Evolutionary conservation across 2,797 vertebrate genomes (phyloP).

Genomic region (Platyrinchus mystaceus): DNA sequence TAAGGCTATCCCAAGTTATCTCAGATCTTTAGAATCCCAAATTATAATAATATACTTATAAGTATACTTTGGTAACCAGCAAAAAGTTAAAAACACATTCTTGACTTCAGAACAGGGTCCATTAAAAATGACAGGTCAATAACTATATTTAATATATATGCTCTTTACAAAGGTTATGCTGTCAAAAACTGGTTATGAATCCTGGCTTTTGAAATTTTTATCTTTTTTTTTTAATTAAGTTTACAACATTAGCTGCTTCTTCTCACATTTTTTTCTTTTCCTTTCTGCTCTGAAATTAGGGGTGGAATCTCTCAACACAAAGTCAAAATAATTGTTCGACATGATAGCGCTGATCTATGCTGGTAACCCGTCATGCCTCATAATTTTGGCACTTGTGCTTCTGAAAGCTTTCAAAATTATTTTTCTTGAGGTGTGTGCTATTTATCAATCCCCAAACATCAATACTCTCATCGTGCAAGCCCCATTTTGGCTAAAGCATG

Average conservation of each 20-base stretch:
- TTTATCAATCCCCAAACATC: neutral
- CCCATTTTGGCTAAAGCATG: neutral
- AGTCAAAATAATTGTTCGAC: neutral
- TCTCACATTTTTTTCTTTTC: neutral
- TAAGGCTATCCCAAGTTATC: neutral
- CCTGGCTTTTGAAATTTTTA: neutral
- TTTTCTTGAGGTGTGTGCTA: neutral
- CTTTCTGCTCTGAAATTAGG: neutral
- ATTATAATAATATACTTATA: neutral
- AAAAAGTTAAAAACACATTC: neutral
- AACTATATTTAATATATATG: neutral
- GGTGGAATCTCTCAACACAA: neutral
- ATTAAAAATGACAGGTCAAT: neutral
- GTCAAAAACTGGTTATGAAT: neutral
- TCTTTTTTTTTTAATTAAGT: neutral
- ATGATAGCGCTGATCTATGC: neutral
- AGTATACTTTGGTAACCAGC: neutral
- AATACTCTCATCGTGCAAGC: neutral
- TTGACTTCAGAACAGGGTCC: neutral
- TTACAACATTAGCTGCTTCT: neutral
- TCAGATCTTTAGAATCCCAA: neutral
- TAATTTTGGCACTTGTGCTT: slow-evolving; percentile 26
- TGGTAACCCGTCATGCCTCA: slow-evolving; percentile 9
- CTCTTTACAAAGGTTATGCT: neutral
- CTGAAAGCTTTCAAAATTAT: neutral